Percentiles rank a stretch among this genome's conserved stretches.
Evolutionary conservation across 2,113 vertebrate genomes (phyloP).

Genomic region (Pluvialis apricaria): DNA sequence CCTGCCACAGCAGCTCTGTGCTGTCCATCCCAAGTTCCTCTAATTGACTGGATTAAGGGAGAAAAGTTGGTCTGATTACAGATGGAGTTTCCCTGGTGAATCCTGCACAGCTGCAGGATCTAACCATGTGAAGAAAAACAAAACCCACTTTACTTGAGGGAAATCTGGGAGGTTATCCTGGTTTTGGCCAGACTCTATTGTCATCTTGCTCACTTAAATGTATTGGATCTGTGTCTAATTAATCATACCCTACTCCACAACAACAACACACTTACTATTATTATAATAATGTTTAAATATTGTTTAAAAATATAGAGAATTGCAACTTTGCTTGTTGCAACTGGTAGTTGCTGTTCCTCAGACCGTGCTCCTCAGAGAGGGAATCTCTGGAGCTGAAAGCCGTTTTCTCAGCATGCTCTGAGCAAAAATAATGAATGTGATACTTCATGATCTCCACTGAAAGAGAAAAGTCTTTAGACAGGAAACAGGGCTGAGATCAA

Average conservation of each 20-base stretch:
- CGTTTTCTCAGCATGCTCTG: not conserved
- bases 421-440: not conserved
- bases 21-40: not conserved
- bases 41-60: not conserved
- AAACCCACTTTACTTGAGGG: not conserved
- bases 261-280: not conserved
- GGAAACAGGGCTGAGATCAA: constrained; percentile 18
- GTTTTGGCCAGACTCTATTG: not conserved
- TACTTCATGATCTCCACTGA: not conserved
- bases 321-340: not conserved
- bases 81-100: not conserved
- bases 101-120: not conserved
- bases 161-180: not conserved
- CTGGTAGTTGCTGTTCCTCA: not conserved
- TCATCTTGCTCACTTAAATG: not conserved
- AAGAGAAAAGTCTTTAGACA: not conserved
- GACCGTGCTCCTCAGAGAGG: not conserved
- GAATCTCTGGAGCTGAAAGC: not conserved
- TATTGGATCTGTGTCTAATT: constrained; percentile 11
- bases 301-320: constrained; percentile 2
- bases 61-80: not conserved
- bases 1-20: not conserved
- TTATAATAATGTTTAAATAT: not conserved
- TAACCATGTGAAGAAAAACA: not conserved
- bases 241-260: not conserved